phyloP scores from a whole-genome alignment of 2,888 invertebrate species.

The Hydroisotoma schaefferi region DNA sequence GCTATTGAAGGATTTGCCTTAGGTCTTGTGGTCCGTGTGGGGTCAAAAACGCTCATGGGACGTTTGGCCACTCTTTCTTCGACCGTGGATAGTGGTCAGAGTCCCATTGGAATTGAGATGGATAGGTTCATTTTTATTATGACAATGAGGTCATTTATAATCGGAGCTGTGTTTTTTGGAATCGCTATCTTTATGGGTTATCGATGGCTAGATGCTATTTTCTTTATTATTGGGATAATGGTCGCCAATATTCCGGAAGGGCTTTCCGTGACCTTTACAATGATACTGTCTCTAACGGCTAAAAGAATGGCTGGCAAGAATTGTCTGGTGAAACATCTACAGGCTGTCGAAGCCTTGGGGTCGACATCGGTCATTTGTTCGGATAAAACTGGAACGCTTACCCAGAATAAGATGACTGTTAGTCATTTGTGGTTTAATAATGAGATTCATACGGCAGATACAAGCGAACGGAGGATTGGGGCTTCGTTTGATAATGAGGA shows the following conservation, averaged over 20 bases:
- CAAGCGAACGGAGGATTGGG: conserved; percentile 53
- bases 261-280: conserved; percentile 47
- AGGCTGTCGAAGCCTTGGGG: conserved; percentile 74
- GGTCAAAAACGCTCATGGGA: conserved; percentile 68
- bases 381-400: conserved; percentile 71
- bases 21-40: conserved; percentile 65
- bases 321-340: conserved; percentile 74
- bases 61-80: conserved; percentile 67
- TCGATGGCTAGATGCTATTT: conserved; percentile 57
- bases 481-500: conserved; percentile 36
- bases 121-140: conserved; percentile 70
- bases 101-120: conserved; percentile 75
- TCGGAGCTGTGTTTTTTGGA: conserved; percentile 67
- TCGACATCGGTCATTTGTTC: conserved; percentile 77
- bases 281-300: conserved; percentile 70
- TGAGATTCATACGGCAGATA: conserved; percentile 59
- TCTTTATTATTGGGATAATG: conserved; percentile 59
- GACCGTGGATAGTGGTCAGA: conserved; percentile 63
- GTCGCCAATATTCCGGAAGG: conserved; percentile 69
- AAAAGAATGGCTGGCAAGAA: conserved; percentile 77
- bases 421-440: conserved; percentile 74
- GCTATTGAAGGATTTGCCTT: conserved; percentile 59
- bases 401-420: conserved; percentile 73
- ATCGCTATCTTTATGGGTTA: conserved; percentile 66
- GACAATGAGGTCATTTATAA: conserved; percentile 64